Percentiles rank a stretch among this genome's conserved stretches.
Conservation (phyloP, 2,888 invertebrate genomes). For the Atherix ibis region DNA sequence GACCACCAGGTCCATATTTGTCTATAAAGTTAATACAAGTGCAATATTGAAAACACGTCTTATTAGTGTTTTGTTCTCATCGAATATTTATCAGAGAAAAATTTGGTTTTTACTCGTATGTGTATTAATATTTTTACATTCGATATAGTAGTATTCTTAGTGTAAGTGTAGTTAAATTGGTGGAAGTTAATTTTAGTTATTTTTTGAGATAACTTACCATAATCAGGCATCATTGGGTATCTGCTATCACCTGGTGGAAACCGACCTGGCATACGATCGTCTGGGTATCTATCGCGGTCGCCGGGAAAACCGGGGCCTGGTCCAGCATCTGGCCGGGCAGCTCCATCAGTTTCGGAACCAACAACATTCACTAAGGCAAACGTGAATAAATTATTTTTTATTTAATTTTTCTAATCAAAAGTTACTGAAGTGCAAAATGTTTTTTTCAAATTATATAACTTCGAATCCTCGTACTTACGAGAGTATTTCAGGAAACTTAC, state of each 20-base stretch:
- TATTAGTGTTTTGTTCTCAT: slow-evolving; percentile 9
- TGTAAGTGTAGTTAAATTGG: no score
- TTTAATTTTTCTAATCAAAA: neutral
- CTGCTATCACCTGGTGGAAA: slow-evolving; percentile 22
- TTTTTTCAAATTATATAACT: no score
- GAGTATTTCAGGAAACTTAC: no score
- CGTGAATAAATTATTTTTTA: neutral
- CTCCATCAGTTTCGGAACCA: slow-evolving; percentile 24
- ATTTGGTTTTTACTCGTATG: no score
- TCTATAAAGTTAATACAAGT: slow-evolving; percentile 17
- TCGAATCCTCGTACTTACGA: no score
- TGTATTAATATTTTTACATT: no score
- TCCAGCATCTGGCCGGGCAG: slow-evolving; percentile 21
- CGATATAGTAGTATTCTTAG: no score
- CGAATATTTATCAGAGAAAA: no score
- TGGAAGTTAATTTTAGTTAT: no score
- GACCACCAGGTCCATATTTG: slow-evolving; percentile 35
- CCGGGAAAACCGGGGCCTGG: slow-evolving; percentile 17
- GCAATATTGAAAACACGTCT: slow-evolving; percentile 9
- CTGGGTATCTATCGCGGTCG: slow-evolving; percentile 33
- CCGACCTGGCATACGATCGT: slow-evolving; percentile 25
- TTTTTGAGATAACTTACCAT: no score
- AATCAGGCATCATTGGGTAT: slow-evolving; percentile 9
- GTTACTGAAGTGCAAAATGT: no score
- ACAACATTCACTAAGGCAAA: slow-evolving; percentile 30